Evolutionary conservation across 2,113 vertebrate genomes (phyloP), one percentile per base, ranked within the genome.

Genomic region (Brachyhypopomus occidentalis): DNA sequence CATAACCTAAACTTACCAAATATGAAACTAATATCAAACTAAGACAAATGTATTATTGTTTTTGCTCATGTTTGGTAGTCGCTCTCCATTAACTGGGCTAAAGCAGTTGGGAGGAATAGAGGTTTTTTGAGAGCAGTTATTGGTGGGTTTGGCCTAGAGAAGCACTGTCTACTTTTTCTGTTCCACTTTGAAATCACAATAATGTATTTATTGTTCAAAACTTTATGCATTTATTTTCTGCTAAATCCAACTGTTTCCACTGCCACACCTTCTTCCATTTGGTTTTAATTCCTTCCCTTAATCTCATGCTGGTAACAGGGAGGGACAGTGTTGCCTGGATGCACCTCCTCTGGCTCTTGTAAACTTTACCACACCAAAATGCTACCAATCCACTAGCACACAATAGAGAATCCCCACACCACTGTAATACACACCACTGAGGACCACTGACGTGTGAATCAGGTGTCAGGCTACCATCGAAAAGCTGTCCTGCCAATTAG

Each of bases 231-330:
- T 63, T 63, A 2, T 63, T 63, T 63, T 23, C 66, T 41, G 22
- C 66, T 20, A 19, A 41, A 9, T 41, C 8, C 22, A 41, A 41
- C 38, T 41, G 36, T 41, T 70, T 41, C 66, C 30, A 67, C 45
- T 2, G 5, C 4, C 36, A 5, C n/a, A n/a, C n/a, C 34, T 22
- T 17, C 16, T 78, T 78, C 19, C 14, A 67, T 45, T 22, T 70
- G 36, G 20, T 70, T 22, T 11, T 41, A 70, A 22, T 34, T 38
- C 17, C 6, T 2, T 1, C 34, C n/a, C 11, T 67, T 34, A 34
- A 66, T 78, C 62, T 67, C 23, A 22, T 34, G 20, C 30, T 78
- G 64, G 25, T 67, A 56, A 17, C 75, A 23, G 45, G 56, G 48
- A 56, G 30, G 63, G 64, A 58, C 55, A 58, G 41, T 69, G 14